phyloP scores from a whole-genome alignment of 2,113 vertebrate species.

The Trichechus manatus region DNA sequence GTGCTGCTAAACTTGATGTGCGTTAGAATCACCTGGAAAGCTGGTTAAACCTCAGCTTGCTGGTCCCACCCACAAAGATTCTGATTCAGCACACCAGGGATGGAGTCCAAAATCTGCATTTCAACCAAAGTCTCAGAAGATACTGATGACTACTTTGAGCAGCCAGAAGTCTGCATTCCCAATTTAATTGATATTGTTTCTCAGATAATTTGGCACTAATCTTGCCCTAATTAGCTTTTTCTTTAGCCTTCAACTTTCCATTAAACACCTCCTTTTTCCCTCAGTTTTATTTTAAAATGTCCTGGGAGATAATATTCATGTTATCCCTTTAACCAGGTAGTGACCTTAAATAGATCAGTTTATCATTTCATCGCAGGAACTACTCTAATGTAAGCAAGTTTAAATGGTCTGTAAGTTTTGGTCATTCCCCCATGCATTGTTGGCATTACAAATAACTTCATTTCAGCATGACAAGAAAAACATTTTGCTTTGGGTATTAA shows the following conservation, averaged over 20 bases:
- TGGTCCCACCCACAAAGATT: neutral
- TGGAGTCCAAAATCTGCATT: neutral
- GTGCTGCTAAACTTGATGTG: neutral
- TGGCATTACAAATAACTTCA: conserved; percentile 58
- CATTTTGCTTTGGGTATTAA: neutral
- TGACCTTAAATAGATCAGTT: conserved; percentile 28
- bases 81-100: neutral
- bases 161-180: neutral
- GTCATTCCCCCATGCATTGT: neutral
- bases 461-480: neutral
- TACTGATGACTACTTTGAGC: neutral
- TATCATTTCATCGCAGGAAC: conserved; percentile 31
- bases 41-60: neutral
- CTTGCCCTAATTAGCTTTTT: neutral
- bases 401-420: conserved; percentile 63
- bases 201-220: neutral
- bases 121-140: neutral
- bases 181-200: neutral
- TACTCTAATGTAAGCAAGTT: conserved; percentile 4
- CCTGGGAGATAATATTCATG: neutral
- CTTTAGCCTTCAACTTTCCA: neutral
- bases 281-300: conserved; percentile 31
- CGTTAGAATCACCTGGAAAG: neutral
- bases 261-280: conserved; percentile 45
- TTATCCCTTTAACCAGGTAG: neutral